A percentile compares a stretch with the other conserved stretches of the same genome.
Conservation (phyloP, 2,113 vertebrate species). For the Microtus pennsylvanicus region DNA sequence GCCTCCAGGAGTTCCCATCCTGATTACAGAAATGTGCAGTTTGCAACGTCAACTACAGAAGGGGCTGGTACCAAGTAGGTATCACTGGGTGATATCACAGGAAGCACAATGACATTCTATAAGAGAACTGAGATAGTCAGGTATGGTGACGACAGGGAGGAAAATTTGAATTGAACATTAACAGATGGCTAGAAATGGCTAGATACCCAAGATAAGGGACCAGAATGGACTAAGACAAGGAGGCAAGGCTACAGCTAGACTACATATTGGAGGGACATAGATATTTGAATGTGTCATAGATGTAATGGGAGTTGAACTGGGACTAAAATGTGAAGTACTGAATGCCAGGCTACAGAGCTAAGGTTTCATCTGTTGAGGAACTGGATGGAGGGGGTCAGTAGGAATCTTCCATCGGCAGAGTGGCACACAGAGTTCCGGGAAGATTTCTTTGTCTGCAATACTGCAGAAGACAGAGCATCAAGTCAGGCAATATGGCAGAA, state of each 20-base stretch:
- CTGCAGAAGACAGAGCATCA: background rate
- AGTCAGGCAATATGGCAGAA: background rate
- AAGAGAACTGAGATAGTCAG: background rate
- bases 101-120: background rate
- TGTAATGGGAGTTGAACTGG: background rate
- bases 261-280: fast-evolving
- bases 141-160: background rate
- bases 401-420: background rate
- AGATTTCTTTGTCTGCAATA: background rate
- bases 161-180: background rate
- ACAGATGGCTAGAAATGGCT: background rate
- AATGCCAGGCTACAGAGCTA: background rate
- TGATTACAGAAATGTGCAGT: background rate
- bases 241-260: background rate
- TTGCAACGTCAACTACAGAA: background rate
- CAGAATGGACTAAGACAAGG: background rate
- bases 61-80: background rate
- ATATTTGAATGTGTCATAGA: background rate
- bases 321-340: background rate
- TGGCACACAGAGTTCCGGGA: background rate
- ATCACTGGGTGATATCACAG: background rate
- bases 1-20: background rate
- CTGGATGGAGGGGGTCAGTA: fast-evolving
- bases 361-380: background rate
- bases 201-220: background rate